These are phyloP conservation scores for Patella ulyssiponensis DNA, from an alignment of 2,888 invertebrate species.

Conservation along the genomic window DNA sequence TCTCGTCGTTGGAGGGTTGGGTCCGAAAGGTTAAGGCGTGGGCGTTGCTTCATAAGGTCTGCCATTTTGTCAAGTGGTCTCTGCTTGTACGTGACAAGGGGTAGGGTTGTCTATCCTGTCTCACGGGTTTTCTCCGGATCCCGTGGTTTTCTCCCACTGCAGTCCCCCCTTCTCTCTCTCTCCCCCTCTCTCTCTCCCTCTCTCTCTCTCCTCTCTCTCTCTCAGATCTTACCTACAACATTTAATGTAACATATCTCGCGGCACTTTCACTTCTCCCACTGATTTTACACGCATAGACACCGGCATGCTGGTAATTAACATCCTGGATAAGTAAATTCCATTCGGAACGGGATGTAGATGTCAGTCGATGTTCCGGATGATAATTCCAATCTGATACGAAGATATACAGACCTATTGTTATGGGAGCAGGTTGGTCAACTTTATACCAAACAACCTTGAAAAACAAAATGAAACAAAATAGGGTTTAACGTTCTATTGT, in stretches of 20 bases:
- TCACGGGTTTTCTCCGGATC: neutral
- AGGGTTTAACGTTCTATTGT: too few species aligned
- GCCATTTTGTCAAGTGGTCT: constrained; percentile 21
- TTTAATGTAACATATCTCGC: constrained; percentile 48
- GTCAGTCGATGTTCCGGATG: constrained; percentile 14
- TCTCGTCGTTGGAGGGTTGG: constrained; percentile 11
- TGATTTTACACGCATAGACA: constrained; percentile 57
- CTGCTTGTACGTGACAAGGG: constrained; percentile 30
- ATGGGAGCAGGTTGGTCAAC: constrained; percentile 43
- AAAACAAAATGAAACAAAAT: neutral
- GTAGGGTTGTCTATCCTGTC: constrained; percentile 32
- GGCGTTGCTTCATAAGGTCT: too few species aligned
- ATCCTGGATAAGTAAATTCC: constrained; percentile 53
- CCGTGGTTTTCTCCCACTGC: neutral
- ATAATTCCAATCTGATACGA: constrained; percentile 42
- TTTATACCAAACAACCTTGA: constrained; percentile 58
- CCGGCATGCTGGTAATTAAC: constrained; percentile 53
- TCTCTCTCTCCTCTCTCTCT: neutral
- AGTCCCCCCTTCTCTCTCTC: neutral
- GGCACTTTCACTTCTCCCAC: constrained; percentile 49
- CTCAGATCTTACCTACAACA: constrained; percentile 45
- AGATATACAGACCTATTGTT: constrained; percentile 54
- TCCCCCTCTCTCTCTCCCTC: neutral
- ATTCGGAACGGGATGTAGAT: constrained; percentile 31
- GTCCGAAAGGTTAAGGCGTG: constrained; percentile 21